A percentile compares a stretch with the other conserved stretches of the same genome.
Evolutionary conservation across 2,888 invertebrate species (phyloP).

Genomic region (Cephus sareptanus): DNA sequence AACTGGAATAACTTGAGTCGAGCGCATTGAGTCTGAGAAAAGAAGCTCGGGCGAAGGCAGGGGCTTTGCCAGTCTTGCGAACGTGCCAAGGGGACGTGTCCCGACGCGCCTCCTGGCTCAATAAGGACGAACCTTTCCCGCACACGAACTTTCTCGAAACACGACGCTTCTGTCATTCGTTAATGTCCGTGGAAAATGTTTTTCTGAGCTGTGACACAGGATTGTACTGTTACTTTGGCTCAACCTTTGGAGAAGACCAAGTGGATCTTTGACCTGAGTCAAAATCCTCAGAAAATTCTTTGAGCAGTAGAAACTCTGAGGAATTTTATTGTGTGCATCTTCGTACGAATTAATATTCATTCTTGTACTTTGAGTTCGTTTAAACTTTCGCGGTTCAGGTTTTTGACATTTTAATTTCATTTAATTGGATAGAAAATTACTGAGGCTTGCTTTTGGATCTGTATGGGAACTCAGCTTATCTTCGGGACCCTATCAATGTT

Average conservation of each 20-base stretch:
- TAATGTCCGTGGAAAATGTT: background rate
- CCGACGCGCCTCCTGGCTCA: background rate
- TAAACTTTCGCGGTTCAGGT: no score
- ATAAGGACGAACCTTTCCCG: background rate
- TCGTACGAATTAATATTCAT: no score
- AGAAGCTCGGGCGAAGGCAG: background rate
- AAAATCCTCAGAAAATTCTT: no score
- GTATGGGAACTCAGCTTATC: background rate
- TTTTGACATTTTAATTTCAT: background rate
- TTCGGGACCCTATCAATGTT: background rate
- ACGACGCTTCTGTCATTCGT: background rate
- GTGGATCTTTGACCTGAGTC: no score
- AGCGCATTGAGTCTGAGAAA: background rate
- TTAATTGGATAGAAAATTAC: background rate
- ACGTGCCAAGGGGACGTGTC: background rate
- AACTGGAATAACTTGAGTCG: background rate
- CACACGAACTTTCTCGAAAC: background rate
- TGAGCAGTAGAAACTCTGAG: no score
- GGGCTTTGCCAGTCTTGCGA: background rate
- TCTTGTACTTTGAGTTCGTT: no score
- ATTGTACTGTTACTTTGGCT: background rate
- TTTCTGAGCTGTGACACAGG: background rate
- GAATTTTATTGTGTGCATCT: no score
- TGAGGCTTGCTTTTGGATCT: background rate
- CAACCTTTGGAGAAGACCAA: background rate